phyloP scores from a whole-genome alignment of 2,113 vertebrate species.

The Ictidomys tridecemlineatus region DNA sequence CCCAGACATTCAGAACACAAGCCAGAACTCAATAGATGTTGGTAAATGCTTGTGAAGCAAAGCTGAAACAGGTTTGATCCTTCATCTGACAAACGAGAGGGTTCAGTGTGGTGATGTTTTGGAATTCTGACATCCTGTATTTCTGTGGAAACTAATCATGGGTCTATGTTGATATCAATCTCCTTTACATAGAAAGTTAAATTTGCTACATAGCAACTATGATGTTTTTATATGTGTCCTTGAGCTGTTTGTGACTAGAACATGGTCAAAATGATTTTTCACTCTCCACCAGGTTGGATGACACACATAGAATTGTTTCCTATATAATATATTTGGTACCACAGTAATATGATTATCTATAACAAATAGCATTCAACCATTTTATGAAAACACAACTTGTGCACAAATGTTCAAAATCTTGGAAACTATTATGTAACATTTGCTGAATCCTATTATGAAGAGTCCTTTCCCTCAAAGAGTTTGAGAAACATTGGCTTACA shows the following conservation, averaged over 20 bases:
- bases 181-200: conserved; percentile 25
- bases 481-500: not conserved
- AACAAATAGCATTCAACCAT: not conserved
- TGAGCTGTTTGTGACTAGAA: not conserved
- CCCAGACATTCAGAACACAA: not conserved
- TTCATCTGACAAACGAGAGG: conserved; percentile 11
- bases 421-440: not conserved
- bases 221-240: not conserved
- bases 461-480: not conserved
- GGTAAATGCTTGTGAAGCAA: not conserved
- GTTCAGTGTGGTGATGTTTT: not conserved
- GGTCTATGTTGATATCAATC: not conserved
- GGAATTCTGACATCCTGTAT: not conserved
- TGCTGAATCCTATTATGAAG: conserved; percentile 31
- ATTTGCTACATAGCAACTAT: not conserved
- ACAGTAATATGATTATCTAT: not conserved
- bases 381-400: not conserved
- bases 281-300: not conserved
- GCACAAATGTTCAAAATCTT: not conserved
- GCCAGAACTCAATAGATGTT: not conserved
- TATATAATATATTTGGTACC: not conserved
- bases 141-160: conserved; percentile 4
- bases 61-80: not conserved
- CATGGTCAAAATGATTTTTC: not conserved
- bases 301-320: not conserved